Evolutionary conservation across 2,113 vertebrate species (phyloP).

Genomic region (Etia nguti): DNA sequence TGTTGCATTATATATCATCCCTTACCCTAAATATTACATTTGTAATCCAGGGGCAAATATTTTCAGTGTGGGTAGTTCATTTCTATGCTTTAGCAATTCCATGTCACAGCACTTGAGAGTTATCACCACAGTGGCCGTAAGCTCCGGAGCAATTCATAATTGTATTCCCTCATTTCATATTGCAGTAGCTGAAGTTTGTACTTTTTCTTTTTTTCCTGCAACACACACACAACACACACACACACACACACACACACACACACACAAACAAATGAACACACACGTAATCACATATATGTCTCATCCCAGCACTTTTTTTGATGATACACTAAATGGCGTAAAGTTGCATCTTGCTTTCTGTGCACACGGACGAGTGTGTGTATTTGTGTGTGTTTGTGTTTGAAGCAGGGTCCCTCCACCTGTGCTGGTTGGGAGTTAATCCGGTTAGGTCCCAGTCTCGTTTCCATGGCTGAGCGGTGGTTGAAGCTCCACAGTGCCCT

Average conservation of each 20-base stretch:
- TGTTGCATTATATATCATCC: conserved; percentile 67
- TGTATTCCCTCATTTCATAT: conserved; percentile 70
- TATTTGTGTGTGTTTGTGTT: conserved; percentile 9
- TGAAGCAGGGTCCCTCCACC: conserved; percentile 72
- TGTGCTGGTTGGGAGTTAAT: conserved; percentile 81
- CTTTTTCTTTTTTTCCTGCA: conserved; percentile 27
- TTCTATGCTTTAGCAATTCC: conserved; percentile 56
- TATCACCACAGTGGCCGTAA: conserved; percentile 59
- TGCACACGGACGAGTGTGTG: conserved; percentile 33
- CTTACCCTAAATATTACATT: conserved; percentile 56
- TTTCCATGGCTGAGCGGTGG: conserved; percentile 69
- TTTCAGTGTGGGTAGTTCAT: conserved; percentile 55
- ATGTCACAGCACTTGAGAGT: conserved; percentile 62
- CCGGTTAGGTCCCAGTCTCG: conserved; percentile 79
- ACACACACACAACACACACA: conserved; percentile 34
- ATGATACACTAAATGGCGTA: conserved; percentile 74
- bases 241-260: conserved; percentile 30
- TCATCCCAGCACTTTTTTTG: conserved; percentile 64
- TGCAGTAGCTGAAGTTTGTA: conserved; percentile 57
- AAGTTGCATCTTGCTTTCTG: conserved; percentile 77
- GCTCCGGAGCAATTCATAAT: conserved; percentile 69
- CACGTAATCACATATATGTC: conserved; percentile 42
- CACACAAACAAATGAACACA: conserved; percentile 18
- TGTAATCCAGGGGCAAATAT: conserved; percentile 62
- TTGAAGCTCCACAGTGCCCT: conserved; percentile 66